Evolutionary conservation across 2,113 vertebrate species (phyloP).

Genomic region (Ophthalmolycus amberensis): DNA sequence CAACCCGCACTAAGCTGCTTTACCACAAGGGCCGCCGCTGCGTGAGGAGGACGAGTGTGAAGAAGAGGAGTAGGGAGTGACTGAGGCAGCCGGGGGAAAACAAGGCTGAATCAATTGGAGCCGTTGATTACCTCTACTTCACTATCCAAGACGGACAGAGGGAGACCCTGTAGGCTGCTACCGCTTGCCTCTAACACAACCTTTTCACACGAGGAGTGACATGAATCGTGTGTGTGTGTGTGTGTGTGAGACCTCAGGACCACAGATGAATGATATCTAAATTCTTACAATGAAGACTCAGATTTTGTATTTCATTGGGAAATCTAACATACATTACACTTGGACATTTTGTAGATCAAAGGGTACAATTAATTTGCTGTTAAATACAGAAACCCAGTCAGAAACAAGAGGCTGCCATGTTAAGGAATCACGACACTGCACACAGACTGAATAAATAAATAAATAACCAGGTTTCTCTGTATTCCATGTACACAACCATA

Average conservation of each 20-base stretch:
- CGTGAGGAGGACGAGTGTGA: constrained; percentile 40
- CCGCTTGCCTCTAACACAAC: background rate
- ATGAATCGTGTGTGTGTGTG: background rate
- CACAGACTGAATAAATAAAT: background rate
- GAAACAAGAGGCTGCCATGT: background rate
- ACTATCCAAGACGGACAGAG: constrained; percentile 17
- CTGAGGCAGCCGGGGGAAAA: constrained; percentile 37
- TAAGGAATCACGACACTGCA: background rate
- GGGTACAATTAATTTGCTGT: background rate
- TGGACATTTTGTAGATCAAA: background rate
- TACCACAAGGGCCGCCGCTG: constrained; percentile 60
- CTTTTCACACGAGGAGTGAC: constrained; percentile 18
- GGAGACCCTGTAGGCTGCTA: constrained; percentile 24
- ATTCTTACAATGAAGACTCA: background rate
- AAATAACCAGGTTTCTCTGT: background rate
- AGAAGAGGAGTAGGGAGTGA: constrained; percentile 19
- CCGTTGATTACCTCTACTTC: constrained; percentile 62
- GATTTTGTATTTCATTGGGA: background rate
- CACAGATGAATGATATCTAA: background rate
- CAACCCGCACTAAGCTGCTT: constrained; percentile 78
- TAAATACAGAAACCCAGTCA: too few relatives aligned
- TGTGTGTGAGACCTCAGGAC: too few relatives aligned
- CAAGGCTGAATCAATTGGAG: constrained; percentile 69
- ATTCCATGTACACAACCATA: background rate
- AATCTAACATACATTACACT: background rate